phyloP scores from a whole-genome alignment of 2,113 vertebrate species.

The Heterocephalus glaber region DNA sequence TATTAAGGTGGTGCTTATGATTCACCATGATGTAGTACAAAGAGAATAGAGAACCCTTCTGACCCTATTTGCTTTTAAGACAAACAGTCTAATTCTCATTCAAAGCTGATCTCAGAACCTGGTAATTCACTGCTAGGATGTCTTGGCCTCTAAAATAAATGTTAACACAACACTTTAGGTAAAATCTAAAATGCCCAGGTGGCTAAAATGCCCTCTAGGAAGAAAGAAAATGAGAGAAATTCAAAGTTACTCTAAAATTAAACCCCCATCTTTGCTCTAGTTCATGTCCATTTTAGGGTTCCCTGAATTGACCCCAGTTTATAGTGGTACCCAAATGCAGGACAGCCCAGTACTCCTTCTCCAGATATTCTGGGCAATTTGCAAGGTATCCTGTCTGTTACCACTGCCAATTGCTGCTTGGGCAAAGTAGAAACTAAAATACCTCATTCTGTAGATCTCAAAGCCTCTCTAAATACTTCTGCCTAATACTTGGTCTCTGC shows the following conservation, averaged over 20 bases:
- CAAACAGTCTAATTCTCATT: slow-evolving; percentile 10
- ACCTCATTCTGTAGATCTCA: not conserved
- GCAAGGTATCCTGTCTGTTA: not conserved
- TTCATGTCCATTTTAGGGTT: not conserved
- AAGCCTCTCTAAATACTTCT: not conserved
- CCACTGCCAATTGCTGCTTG: not conserved
- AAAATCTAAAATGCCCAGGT: not conserved
- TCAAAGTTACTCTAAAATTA: not conserved
- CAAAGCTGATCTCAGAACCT: slow-evolving; percentile 38
- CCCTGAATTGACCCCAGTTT: not conserved
- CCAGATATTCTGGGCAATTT: not conserved
- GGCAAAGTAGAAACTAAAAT: not conserved
- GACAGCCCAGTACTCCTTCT: not conserved
- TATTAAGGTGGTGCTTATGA: not conserved
- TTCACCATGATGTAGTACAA: not conserved
- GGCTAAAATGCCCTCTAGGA: not conserved
- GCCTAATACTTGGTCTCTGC: slow-evolving; percentile 27
- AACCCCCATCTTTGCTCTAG: not conserved
- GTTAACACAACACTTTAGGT: slow-evolving; percentile 19
- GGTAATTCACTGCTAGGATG: slow-evolving; percentile 53
- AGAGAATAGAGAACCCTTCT: not conserved
- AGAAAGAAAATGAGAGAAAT: slow-evolving; percentile 3
- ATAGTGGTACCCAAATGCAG: not conserved
- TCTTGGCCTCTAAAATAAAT: slow-evolving; percentile 35
- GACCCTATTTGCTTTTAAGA: not conserved